Evolutionary conservation across 2,888 invertebrate genomes (phyloP), one percentile per base, ranked within the genome.

Genomic region (Drosophila algonquin): DNA sequence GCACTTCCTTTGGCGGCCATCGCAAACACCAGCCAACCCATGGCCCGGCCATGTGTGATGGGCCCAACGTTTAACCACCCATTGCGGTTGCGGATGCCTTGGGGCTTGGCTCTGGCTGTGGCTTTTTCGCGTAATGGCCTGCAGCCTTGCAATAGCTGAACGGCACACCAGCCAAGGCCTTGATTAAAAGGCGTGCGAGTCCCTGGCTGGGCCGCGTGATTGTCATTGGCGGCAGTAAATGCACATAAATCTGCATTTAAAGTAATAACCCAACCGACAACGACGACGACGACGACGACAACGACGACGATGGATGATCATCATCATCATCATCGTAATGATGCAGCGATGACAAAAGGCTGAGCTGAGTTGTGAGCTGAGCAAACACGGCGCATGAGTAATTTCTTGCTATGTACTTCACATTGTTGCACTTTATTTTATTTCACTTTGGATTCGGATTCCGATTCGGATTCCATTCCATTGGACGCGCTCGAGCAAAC

Each of bases 221-320:
- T 82, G 81, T 76, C 82, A 79, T 54, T 81, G 74, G 63, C 64
- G 73, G 54, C 63, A 73, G 67, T 75, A 69, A 76, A 83, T 83
- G 83, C 86, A 86, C 83, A 84, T 86, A 84, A 84, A 84, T 84
- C 83, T 84, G 86, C 83, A 84, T 84, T 84, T 84, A 76, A 84
- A 84, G 73, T 79, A 77, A 73, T 83, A 86, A 73, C 75, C 75
- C 73, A 77, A 65, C 63, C 27, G 21, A 47, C 32, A 10, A 50
- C 21, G 21, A 45, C 16, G 55, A 18, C 27, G 21, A 47, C 32
- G n/a, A 50, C 21, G 21, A 45, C 16, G 55, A 18, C 18, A 2
- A 47, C 32, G n/a, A 50, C 21, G 21, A 45, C 16, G 63, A 18
- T 18, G 10, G 48, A 16, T 68, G 35, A 52, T 55, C 14, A 54